phyloP scores from a whole-genome alignment of 2,888 invertebrate genomes.

The Leptinotarsa rubiginosa region DNA sequence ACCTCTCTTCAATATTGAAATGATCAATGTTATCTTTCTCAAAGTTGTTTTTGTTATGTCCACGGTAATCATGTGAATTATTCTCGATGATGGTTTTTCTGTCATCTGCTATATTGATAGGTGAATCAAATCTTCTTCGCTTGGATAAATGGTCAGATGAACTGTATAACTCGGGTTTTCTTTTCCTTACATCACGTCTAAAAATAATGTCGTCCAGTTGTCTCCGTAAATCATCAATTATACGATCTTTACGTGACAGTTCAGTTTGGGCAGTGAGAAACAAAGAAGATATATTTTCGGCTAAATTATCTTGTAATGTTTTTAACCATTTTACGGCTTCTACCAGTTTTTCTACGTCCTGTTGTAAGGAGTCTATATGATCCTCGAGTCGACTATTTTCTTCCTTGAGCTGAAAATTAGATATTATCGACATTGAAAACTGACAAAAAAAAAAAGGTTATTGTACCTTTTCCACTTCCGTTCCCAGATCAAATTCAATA shows the following conservation, averaged over 20 bases:
- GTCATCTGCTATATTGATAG: neutral
- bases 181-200: slow-evolving; percentile 38
- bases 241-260: slow-evolving; percentile 66
- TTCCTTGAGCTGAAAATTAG: slow-evolving; percentile 56
- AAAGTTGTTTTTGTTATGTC: neutral
- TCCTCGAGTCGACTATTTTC: slow-evolving; percentile 45
- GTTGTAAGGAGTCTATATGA: slow-evolving; percentile 31
- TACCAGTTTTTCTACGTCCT: slow-evolving; percentile 41
- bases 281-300: slow-evolving; percentile 66
- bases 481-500: slow-evolving; percentile 55
- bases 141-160: neutral
- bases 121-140: neutral
- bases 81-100: neutral
- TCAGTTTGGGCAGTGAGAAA: slow-evolving; percentile 68
- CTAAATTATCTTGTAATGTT: slow-evolving; percentile 60
- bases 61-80: neutral
- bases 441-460: slow-evolving; percentile 8
- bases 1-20: no score
- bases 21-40: neutral
- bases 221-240: slow-evolving; percentile 64
- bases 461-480: slow-evolving; percentile 53
- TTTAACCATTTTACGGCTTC: slow-evolving; percentile 55
- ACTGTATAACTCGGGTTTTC: neutral
- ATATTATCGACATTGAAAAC: slow-evolving; percentile 30
- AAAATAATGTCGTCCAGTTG: slow-evolving; percentile 62